Conservation (phyloP, 2,797 vertebrate species). For the Poeciliopsis presidionis region DNA sequence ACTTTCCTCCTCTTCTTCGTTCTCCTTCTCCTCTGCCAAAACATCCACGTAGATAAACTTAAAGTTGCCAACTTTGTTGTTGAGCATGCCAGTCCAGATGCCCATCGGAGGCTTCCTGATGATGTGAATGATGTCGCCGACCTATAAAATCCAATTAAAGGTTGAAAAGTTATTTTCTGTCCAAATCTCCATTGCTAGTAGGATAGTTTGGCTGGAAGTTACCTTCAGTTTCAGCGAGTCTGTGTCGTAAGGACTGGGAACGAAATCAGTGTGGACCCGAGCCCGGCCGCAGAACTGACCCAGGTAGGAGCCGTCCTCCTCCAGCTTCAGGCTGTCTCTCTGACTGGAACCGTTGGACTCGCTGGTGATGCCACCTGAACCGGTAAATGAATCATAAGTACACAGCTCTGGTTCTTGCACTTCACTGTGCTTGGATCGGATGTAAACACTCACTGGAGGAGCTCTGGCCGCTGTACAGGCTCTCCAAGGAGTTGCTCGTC, state of each 20-base stretch:
- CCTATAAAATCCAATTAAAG: slow-evolving; percentile 71
- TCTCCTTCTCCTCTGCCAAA: slow-evolving; percentile 84
- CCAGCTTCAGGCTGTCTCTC: slow-evolving; percentile 88
- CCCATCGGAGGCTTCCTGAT: slow-evolving; percentile 98
- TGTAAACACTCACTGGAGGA: slow-evolving; percentile 87
- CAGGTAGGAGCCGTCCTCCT: slow-evolving; percentile 86
- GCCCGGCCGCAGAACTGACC: slow-evolving; percentile 93
- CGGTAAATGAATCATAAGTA: slow-evolving; percentile 33
- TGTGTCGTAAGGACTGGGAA: slow-evolving; percentile 95
- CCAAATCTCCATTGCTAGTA: too few species aligned
- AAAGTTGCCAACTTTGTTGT: slow-evolving; percentile 96
- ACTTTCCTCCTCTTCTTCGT: slow-evolving; percentile 79
- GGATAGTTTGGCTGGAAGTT: not conserved
- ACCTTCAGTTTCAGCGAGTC: slow-evolving; percentile 99
- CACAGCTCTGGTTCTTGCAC: not conserved
- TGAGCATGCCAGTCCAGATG: slow-evolving; percentile 95
- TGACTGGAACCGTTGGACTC: slow-evolving; percentile 88
- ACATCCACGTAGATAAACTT: slow-evolving; percentile 98
- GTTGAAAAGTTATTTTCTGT: not conserved
- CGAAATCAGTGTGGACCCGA: slow-evolving; percentile 95
- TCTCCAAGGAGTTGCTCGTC: slow-evolving; percentile 89
- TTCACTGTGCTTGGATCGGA: not conserved
- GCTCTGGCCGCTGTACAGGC: slow-evolving; percentile 89
- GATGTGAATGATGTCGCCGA: slow-evolving; percentile 93
- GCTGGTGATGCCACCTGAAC: slow-evolving; percentile 89